Evolutionary conservation across 2,113 vertebrate genomes (phyloP).

Genomic region (Helogale parvula): DNA sequence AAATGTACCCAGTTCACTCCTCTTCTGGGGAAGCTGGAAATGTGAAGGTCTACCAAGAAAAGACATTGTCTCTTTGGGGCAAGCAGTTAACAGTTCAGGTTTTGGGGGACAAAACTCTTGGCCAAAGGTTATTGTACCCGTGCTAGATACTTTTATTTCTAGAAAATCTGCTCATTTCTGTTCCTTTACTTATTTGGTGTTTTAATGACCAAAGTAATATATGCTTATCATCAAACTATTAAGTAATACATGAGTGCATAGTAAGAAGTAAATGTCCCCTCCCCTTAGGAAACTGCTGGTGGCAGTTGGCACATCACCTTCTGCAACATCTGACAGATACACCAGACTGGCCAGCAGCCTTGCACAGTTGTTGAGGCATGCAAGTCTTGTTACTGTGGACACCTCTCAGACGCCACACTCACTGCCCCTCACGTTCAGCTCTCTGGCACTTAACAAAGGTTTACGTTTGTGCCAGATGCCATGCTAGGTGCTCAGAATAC

Average conservation of each 20-base stretch:
- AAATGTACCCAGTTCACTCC: neutral
- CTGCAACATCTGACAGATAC: neutral
- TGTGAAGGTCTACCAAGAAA: neutral
- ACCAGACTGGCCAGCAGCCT: neutral
- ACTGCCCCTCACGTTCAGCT: neutral
- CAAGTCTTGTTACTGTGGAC: rapidly evolving
- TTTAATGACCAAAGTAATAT: neutral
- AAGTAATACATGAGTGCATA: neutral
- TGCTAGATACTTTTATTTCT: neutral
- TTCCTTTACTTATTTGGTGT: neutral
- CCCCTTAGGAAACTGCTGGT: neutral
- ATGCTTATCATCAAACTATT: neutral
- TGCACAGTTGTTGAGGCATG: too few relatives aligned
- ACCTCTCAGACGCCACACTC: neutral
- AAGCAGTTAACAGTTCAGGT: neutral
- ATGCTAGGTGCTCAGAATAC: neutral
- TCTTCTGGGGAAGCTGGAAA: neutral
- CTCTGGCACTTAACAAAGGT: neutral
- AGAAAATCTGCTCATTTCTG: neutral
- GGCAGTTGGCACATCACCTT: neutral
- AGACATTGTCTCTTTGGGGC: neutral
- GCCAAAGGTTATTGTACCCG: neutral
- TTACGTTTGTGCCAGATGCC: neutral
- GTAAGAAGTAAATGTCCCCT: neutral
- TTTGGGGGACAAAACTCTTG: neutral